These are phyloP conservation scores for Limnephilus rhombicus DNA, from an alignment of 2,888 invertebrate species.

Conservation along the genomic window DNA sequence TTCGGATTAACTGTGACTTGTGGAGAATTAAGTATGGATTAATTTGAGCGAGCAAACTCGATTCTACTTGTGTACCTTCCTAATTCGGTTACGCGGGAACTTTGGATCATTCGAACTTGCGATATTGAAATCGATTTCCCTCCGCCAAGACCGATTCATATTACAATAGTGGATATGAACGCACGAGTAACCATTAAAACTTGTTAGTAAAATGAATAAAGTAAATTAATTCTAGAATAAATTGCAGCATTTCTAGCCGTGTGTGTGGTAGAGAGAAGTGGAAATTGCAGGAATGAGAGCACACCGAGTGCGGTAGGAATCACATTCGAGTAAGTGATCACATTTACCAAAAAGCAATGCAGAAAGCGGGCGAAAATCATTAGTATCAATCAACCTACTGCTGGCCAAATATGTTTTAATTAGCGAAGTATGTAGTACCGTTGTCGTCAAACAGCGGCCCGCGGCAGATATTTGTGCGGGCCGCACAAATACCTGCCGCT, in stretches of 20 bases:
- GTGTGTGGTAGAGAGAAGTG: background rate
- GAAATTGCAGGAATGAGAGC: background rate
- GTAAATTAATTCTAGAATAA: background rate
- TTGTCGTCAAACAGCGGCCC: too few species aligned
- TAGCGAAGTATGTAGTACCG: too few species aligned
- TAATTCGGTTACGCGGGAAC: slow-evolving; percentile 19
- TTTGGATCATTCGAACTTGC: slow-evolving; percentile 6
- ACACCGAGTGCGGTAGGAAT: background rate
- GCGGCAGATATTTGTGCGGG: too few species aligned
- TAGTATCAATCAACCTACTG: background rate
- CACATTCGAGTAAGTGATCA: background rate
- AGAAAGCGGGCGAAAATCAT: background rate
- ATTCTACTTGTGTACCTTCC: slow-evolving; percentile 20
- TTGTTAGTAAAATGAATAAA: background rate
- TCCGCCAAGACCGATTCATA: slow-evolving; percentile 5
- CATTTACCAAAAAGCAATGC: background rate
- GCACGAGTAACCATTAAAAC: background rate
- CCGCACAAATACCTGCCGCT: too few species aligned
- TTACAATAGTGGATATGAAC: slow-evolving; percentile 4
- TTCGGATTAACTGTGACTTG: slow-evolving; percentile 42
- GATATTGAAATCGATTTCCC: slow-evolving; percentile 20
- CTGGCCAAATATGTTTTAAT: background rate
- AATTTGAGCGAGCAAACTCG: background rate
- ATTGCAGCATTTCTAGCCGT: background rate
- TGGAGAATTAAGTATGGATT: slow-evolving; percentile 37